Base-by-base conservation (phyloP, 2,797 vertebrate genomes). In the Microhierax caerulescens region DNA sequence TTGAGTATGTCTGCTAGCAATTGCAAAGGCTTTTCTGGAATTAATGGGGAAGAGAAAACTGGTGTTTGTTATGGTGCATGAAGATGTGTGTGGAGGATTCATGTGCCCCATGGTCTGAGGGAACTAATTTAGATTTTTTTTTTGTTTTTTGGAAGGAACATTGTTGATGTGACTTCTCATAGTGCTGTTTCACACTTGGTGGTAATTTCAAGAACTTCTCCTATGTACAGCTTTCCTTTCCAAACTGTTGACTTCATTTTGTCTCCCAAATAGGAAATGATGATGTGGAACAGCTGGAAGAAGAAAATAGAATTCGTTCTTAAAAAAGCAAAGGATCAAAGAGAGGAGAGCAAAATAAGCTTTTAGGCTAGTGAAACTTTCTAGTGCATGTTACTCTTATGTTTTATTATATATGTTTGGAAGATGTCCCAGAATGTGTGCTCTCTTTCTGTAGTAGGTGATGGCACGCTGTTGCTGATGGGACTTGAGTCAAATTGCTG, bases 401-500 rank as follows among this genome's bases (percentile, higher is more conserved):
- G 85, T 80, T 88, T 85, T 84, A 32, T 88, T 78, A 32, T 80
- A n/a, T 67, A 54, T 3, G 1, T 94, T 84, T 91, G 94, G 91
- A 96, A 91, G 76, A 21, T 88, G 82, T 91, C 94, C 94, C 64
- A 69, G 87, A 73, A 63, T 1, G 1, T 2, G 4, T 45, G 54
- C 53, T 60, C 51, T 24, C 32, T 47, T 88, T 64, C 69, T 14
- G 2, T 64, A 41, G 81, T 70, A 93, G 92, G 78, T 88, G 91
- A 72, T 88, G 94, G 85, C 93, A 84, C 0, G 11, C 65, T 95
- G 72, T 93, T 96, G 96, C 85, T 95, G 93, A 81, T 95, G 94
- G 96, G 96, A 96, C 95, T 86, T 45, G 75, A 95, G 79, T 97
- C 96, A 97, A 90, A 93, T 86, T 78, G 94, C 94, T 96, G 76